Percentiles rank a stretch among this genome's conserved stretches.
Evolutionary conservation across 1,140 invertebrate species (phyloP).

Genomic region (Drosophila takahashii): DNA sequence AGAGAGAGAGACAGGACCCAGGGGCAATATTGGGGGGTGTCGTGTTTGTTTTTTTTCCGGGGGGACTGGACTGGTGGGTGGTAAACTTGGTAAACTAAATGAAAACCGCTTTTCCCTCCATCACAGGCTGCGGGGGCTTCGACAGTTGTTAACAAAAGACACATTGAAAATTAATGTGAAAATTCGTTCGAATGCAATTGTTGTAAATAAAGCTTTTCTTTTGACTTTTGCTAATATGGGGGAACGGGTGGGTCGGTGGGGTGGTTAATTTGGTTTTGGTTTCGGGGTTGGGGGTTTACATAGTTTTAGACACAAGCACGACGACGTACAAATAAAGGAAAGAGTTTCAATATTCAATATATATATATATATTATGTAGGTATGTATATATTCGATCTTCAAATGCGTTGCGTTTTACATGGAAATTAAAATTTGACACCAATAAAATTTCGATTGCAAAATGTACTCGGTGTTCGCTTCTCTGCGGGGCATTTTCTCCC

Average conservation of each 20-base stretch:
- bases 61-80: not conserved
- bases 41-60: not conserved
- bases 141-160: slow-evolving; percentile 52
- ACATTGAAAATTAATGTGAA: slow-evolving; percentile 49
- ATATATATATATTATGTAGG: slow-evolving; percentile 65
- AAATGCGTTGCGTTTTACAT: slow-evolving; percentile 76
- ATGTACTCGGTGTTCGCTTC: slow-evolving; percentile 52
- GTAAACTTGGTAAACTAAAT: slow-evolving; percentile 12
- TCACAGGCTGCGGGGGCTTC: slow-evolving; percentile 19
- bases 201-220: slow-evolving; percentile 47
- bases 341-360: slow-evolving; percentile 67
- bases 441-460: slow-evolving; percentile 61
- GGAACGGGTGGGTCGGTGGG: slow-evolving; percentile 24
- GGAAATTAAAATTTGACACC: slow-evolving; percentile 65
- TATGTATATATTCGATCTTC: slow-evolving; percentile 72
- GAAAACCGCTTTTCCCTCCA: slow-evolving; percentile 25
- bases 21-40: slow-evolving; percentile 3
- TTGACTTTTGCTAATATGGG: slow-evolving; percentile 35
- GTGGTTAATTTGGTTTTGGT: slow-evolving; percentile 42
- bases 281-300: slow-evolving; percentile 45
- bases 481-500: slow-evolving; percentile 5
- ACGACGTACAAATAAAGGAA: slow-evolving; percentile 76
- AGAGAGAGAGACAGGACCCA: slow-evolving; percentile 8
- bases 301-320: slow-evolving; percentile 80
- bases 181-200: slow-evolving; percentile 51